Conservation (phyloP, 2,797 vertebrate genomes). For the Chaetophractus vellerosus region DNA sequence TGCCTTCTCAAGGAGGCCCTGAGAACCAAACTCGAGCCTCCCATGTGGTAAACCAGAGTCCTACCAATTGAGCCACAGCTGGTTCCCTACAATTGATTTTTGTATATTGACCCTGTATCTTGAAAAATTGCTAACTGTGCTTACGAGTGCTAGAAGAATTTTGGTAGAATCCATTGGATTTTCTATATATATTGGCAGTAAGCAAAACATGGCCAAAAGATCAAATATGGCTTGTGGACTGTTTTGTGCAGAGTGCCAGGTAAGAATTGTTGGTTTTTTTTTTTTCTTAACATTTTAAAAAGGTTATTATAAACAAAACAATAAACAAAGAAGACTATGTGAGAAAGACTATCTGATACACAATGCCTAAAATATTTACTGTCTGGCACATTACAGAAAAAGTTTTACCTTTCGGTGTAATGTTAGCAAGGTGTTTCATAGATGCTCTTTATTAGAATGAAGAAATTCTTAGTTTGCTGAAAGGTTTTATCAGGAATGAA, state of each 20-base stretch:
- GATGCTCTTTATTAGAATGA: background rate
- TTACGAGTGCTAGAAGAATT: background rate
- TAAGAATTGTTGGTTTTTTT: background rate
- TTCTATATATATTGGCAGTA: background rate
- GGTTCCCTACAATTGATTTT: too few species aligned
- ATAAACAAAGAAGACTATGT: background rate
- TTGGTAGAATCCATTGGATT: background rate
- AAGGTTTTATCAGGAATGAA: background rate
- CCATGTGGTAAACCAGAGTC: too few species aligned
- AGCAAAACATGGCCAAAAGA: background rate
- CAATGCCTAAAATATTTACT: slow-evolving; percentile 45
- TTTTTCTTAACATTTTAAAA: background rate
- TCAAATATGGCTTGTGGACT: background rate
- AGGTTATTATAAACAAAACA: background rate
- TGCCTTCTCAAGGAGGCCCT: too few species aligned
- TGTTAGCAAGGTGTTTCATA: background rate
- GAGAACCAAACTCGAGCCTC: too few species aligned
- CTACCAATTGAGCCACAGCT: too few species aligned
- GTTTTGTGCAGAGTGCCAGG: background rate
- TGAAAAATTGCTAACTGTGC: background rate
- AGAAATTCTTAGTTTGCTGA: background rate
- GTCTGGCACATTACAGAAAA: background rate
- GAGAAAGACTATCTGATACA: background rate
- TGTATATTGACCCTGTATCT: too few species aligned
- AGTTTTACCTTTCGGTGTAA: background rate